Conservation (phyloP, 2,888 invertebrate species). For the Malthinus seriepunctatus region DNA sequence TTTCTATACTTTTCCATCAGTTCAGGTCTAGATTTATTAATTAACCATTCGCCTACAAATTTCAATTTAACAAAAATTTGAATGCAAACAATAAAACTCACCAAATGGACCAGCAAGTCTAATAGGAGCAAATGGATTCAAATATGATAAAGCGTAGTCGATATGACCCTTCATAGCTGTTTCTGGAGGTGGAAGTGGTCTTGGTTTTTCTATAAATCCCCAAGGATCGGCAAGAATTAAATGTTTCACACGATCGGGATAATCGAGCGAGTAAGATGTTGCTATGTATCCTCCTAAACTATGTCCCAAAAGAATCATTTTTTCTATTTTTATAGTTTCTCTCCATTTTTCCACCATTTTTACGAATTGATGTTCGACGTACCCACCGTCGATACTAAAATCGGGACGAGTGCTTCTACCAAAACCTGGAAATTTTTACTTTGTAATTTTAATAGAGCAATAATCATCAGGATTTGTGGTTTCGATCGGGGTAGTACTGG, state of each 20-base stretch:
- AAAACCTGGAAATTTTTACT: constrained; percentile 85
- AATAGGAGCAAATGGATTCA: constrained; percentile 1
- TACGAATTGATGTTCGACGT: constrained; percentile 88
- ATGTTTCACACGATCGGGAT: constrained; percentile 86
- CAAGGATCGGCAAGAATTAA: constrained; percentile 92
- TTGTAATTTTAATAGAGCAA: constrained; percentile 69
- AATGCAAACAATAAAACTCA: no score
- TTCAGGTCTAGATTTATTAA: background rate
- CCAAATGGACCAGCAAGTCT: constrained; percentile 2
- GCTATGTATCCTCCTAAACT: constrained; percentile 92
- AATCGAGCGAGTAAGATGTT: constrained; percentile 80
- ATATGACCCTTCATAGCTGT: background rate
- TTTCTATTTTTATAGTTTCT: constrained; percentile 78
- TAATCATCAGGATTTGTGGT: no score
- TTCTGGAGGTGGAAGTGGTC: constrained; percentile 49
- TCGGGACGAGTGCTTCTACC: constrained; percentile 88
- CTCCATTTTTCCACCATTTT: constrained; percentile 94
- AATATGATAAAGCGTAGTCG: background rate
- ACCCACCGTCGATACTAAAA: constrained; percentile 75
- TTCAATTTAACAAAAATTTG: background rate
- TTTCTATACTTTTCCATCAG: background rate
- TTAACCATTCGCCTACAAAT: background rate
- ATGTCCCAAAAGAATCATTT: constrained; percentile 88
- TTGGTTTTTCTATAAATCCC: constrained; percentile 68
- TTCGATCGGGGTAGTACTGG: no score